Evolutionary conservation across 2,113 vertebrate genomes (phyloP), one percentile per base, ranked within the genome.

Genomic region (Macquaria australasica): DNA sequence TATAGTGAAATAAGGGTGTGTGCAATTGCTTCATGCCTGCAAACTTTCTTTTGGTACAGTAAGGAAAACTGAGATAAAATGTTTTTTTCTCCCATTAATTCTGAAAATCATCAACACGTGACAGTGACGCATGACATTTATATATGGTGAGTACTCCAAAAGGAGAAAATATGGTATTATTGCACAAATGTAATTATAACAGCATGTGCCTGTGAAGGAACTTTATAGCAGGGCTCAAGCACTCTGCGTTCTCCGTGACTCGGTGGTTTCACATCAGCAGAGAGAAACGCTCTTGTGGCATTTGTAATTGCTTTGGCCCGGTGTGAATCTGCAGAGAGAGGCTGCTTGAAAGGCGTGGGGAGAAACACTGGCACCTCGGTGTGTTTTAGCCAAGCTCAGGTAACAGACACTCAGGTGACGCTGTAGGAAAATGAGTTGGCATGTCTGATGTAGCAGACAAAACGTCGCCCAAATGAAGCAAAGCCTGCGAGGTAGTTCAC

Each of bases 41-140:
- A 78, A 86, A 68, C 39, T 28, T 80, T 76, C 39, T 58, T 64
- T 60, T 58, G 25, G 3, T 59, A 58, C 6, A 58, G 43, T 4
- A n/a, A 0, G 8, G 10, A 10, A 85, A 84, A 81, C 39, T 39
- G 3, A 53, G 63, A 72, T 20, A 6, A 50, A 8, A 16, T 37
- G 31, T 21, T 45, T 69, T 9, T 70, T 58, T 64, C n/a, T 12
- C 6, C 4, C n/a, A 53, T 60, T 21, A 12, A 73, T 53, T 82
- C 48, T 67, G 41, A 71, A 81, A 75, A 71, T 56, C 18, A 55
- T 70, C 73, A 43, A 34, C 43, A 20, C 53, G 39, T 69, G 56
- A 73, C 56, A 45, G n/a, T 5, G 16, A 45, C 51, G 66, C 7
- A 25, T 7, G 8, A 59, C 64, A 50, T 51, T 41, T 10, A 25